Percentiles rank a stretch among this genome's conserved stretches.
These are phyloP conservation scores for Poecilia wingei DNA, from an alignment of 2,797 vertebrate genomes.

Conservation along the genomic window DNA sequence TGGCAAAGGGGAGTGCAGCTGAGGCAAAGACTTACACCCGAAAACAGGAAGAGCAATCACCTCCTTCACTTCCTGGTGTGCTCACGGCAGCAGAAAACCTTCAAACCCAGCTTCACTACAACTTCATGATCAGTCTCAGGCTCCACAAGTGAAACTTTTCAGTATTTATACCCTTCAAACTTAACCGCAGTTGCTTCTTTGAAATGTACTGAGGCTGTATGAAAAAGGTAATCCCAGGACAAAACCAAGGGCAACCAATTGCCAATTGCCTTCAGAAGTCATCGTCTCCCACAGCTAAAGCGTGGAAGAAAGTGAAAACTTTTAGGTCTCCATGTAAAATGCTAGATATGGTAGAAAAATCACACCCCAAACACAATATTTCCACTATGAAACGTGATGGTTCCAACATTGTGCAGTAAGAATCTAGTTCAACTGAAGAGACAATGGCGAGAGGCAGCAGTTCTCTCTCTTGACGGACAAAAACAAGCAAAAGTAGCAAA, in stretches of 20 bases:
- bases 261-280: not conserved
- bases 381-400: not conserved
- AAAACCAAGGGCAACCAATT: not conserved
- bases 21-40: conserved; percentile 46
- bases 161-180: not conserved
- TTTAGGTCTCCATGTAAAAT: not conserved
- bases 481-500: not conserved
- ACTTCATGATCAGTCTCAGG: not conserved
- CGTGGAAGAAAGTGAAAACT: not conserved
- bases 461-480: not conserved
- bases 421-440: not conserved
- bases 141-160: not conserved
- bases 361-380: not conserved
- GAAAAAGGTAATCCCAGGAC: not conserved
- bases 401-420: not conserved
- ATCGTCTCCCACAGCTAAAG: not conserved
- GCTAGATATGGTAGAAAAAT: not conserved
- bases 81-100: conserved; percentile 21
- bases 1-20: conserved; percentile 42
- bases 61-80: conserved; percentile 67
- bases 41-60: conserved; percentile 82
- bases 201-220: not conserved
- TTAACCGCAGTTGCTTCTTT: not conserved
- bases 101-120: conserved; percentile 1
- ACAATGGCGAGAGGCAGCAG: not conserved